phyloP scores from a whole-genome alignment of 1,140 invertebrate species.

The Lordiphosa stackelbergi region DNA sequence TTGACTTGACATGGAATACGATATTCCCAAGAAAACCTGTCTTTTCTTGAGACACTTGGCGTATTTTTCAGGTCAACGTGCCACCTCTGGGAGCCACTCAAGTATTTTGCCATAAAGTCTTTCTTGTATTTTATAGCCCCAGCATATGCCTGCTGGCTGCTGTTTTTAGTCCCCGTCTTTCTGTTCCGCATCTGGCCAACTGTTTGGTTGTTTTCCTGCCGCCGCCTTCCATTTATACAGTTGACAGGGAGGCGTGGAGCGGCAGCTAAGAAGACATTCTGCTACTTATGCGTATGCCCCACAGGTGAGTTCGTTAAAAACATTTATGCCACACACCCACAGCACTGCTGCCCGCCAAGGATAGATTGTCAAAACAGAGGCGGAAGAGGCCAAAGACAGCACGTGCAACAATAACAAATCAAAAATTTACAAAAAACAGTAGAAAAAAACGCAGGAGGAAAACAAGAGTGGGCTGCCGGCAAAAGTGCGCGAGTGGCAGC shows the following conservation, averaged over 20 bases:
- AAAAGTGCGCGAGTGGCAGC: slow-evolving; percentile 2
- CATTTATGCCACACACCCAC: slow-evolving; percentile 32
- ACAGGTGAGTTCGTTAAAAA: slow-evolving; percentile 59
- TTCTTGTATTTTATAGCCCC: slow-evolving; percentile 17
- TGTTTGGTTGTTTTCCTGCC: slow-evolving; percentile 24
- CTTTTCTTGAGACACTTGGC: no score
- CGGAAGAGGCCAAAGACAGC: slow-evolving; percentile 72
- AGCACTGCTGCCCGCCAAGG: slow-evolving; percentile 25
- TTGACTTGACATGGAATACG: no score
- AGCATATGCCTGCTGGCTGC: slow-evolving; percentile 18
- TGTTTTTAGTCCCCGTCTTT: slow-evolving; percentile 14
- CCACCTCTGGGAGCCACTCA: background rate
- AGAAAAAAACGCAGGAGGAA: slow-evolving; percentile 32
- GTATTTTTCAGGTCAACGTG: background rate
- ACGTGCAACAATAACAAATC: slow-evolving; percentile 76
- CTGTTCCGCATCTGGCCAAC: slow-evolving; percentile 13
- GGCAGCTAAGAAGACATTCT: slow-evolving; percentile 23
- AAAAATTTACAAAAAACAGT: slow-evolving; percentile 70
- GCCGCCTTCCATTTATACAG: slow-evolving; percentile 32
- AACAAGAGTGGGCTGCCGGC: slow-evolving; percentile 5
- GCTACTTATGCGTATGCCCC: slow-evolving; percentile 52
- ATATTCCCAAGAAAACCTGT: no score
- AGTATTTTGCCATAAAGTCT: slow-evolving; percentile 15
- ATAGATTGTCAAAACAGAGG: slow-evolving; percentile 72
- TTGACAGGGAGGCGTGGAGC: slow-evolving; percentile 17